These are phyloP conservation scores for Tachina grossa DNA, from an alignment of 2,888 invertebrate genomes.

Conservation along the genomic window DNA sequence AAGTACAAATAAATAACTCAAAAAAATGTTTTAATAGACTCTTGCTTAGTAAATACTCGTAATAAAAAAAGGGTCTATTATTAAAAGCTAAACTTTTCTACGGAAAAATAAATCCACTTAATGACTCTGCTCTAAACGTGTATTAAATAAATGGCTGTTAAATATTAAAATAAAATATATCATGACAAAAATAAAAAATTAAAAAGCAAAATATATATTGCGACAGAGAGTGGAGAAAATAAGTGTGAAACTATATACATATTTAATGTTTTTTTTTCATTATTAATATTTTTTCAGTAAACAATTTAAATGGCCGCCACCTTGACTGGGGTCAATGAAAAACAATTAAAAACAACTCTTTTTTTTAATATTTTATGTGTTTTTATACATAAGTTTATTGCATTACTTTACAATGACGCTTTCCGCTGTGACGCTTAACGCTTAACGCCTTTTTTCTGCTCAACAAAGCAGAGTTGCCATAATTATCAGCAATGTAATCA, in stretches of 20 bases:
- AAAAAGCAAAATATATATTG: not conserved
- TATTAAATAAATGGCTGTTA: constrained; percentile 49
- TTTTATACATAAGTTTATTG: not conserved
- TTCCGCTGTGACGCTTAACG: constrained; percentile 2
- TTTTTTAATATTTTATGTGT: not conserved
- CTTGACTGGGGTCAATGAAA: constrained; percentile 68
- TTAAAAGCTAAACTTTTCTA: not conserved
- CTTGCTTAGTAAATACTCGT: constrained; percentile 25
- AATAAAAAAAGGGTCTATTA: constrained; percentile 45
- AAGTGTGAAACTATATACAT: not conserved
- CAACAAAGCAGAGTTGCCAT: not conserved
- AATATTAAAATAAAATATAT: constrained; percentile 11
- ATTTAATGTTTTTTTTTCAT: constrained; percentile 4
- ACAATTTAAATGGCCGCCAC: constrained; percentile 48
- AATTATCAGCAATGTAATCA: not conserved
- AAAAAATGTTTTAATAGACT: not conserved
- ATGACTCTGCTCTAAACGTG: constrained; percentile 29
- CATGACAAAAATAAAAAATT: not conserved
- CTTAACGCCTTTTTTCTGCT: constrained; percentile 28
- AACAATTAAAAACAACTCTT: constrained; percentile 27
- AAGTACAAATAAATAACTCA: constrained; percentile 54
- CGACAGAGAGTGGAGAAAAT: not conserved
- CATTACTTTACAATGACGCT: not conserved
- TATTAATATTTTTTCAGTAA: not conserved
- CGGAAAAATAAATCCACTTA: not conserved